Evolutionary conservation across 1,140 invertebrate species (phyloP), one percentile per base, ranked within the genome.

Genomic region (Calosoma granatense): DNA sequence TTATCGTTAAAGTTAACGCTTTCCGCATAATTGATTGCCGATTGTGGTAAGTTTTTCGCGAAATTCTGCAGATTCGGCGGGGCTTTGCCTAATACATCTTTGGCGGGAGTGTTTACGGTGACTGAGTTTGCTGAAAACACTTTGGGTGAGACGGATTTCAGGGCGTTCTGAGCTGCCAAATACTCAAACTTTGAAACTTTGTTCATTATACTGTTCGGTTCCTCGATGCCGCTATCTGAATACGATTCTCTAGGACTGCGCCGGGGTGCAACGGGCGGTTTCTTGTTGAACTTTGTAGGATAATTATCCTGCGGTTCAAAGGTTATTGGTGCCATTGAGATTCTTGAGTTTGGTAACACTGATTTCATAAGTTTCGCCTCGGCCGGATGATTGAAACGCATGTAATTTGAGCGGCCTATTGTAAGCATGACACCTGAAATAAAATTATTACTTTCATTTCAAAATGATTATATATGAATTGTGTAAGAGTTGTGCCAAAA

Each of bases 351-450:
- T 0, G 86, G 85, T 36, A 89, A 69, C n/a, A 84, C 82, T 0
- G 85, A 84, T 72, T 87, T 90, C 75, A 93, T 85, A 56, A 90
- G 78, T 64, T 86, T 83, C 1, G 90, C 90, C 69, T 93, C 89
- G 51, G 85, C 86, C 0, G 91, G 91, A 73, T 93, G 88, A 70
- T 94, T 94, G 75, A 92, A 94, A 9, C 90, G 81, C 67, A 94
- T 83, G 68, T 88, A 90, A 67, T 89, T 91, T 11, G 90, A 92
- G 22, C 89, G 78, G 17, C 90, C 91, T 55, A 94, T 84, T 51
- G 88, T 90, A 53, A 94, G 74, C 87, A 92, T 93, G 66, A 83
- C 85, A 66, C 87, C 87, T 86, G 75, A 59, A 74, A 73, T 65
- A 20, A 70, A 53, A 54, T 70, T 30, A 58, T 43, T 9, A 36